Evolutionary conservation across 2,113 vertebrate genomes (phyloP).

Genomic region (Nycticebus coucang): DNA sequence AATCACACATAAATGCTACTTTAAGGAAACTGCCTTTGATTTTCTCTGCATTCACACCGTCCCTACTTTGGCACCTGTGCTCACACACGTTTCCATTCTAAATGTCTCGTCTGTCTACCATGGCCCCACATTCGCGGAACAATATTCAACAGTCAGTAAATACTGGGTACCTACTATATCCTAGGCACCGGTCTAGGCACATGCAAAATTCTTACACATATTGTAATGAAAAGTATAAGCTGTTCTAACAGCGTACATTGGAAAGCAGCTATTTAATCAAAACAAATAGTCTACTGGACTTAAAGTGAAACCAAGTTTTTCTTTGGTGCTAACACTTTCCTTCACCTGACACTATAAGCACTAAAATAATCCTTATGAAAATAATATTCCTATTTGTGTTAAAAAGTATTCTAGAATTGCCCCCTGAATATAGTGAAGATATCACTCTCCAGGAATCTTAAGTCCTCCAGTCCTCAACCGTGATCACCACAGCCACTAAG

Average conservation of each 20-base stretch:
- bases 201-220: neutral
- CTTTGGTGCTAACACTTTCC: constrained; percentile 17
- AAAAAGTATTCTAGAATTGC: constrained; percentile 67
- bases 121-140: neutral
- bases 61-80: neutral
- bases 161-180: neutral
- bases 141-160: neutral
- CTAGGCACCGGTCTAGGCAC: neutral
- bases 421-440: constrained; percentile 42
- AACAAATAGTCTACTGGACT: constrained; percentile 8
- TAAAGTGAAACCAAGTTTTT: constrained; percentile 52
- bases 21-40: neutral
- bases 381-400: constrained; percentile 39
- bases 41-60: neutral
- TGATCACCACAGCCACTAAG: neutral
- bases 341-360: neutral
- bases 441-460: neutral
- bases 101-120: neutral
- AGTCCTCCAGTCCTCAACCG: neutral
- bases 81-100: neutral
- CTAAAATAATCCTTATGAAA: constrained; percentile 38
- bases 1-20: neutral
- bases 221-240: neutral
- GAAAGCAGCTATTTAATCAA: neutral
- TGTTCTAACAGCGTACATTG: neutral